These are phyloP conservation scores for Apolygus lucorum DNA, from an alignment of 1,140 invertebrate genomes.

Conservation along the genomic window DNA sequence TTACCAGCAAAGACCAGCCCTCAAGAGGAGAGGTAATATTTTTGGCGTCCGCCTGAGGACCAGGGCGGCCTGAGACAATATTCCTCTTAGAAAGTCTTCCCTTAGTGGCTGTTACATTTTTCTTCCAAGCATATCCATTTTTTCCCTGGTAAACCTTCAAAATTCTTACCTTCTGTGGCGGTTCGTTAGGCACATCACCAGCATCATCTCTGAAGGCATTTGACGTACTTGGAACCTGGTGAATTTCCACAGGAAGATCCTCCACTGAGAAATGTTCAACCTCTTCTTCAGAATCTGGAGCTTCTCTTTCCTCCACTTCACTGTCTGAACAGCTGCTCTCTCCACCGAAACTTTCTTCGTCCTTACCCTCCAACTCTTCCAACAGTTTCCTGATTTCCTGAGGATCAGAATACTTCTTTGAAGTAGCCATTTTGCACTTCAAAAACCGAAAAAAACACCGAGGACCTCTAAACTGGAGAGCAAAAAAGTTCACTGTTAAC, in stretches of 20 bases:
- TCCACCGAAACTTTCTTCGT: not conserved
- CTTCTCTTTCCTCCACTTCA: not conserved
- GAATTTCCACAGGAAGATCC: not conserved
- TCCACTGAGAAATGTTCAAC: not conserved
- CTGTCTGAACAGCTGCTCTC: not conserved
- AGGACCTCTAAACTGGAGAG: not conserved
- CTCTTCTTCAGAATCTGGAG: conserved; percentile 5
- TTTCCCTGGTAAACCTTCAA: not conserved
- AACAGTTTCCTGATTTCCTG: conserved; percentile 1
- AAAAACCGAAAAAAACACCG: not conserved
- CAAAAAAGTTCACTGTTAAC: not conserved
- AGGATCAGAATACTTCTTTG: not conserved
- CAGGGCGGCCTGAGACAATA: conserved; percentile 13
- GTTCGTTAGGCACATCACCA: not conserved
- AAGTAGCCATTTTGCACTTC: not conserved
- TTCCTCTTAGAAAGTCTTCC: conserved; percentile 10
- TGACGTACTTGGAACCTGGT: conserved; percentile 3
- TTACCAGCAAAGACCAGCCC: conserved; percentile 23
- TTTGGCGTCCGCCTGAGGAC: conserved; percentile 21
- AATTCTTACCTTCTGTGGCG: not conserved
- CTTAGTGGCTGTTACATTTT: conserved; percentile 1
- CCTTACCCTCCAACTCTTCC: not conserved
- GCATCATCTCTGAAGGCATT: not conserved
- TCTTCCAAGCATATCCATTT: conserved; percentile 4
- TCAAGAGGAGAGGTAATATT: conserved; percentile 21